Conservation (phyloP, 2,797 vertebrate species). For the Pelodytes ibericus region DNA sequence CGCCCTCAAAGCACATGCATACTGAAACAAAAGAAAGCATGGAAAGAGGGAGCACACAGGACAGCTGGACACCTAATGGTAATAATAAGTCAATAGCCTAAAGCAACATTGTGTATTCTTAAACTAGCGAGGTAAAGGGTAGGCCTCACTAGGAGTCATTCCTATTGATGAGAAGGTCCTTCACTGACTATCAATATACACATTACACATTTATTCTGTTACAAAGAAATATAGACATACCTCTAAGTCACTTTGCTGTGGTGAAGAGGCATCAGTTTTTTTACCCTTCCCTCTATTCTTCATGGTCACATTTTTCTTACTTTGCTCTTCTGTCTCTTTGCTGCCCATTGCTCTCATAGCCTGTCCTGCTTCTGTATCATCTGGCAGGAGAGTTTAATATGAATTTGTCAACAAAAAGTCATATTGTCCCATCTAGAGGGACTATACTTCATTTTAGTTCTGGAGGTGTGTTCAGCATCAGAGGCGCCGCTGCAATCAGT, state of each 20-base stretch:
- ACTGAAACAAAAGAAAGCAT: conserved; percentile 26
- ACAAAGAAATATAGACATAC: conserved; percentile 65
- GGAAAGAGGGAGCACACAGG: background rate
- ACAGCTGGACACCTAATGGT: background rate
- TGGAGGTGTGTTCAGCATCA: too few relatives aligned
- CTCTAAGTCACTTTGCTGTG: conserved; percentile 89
- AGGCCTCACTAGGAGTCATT: too few relatives aligned
- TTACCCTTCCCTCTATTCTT: conserved; percentile 93
- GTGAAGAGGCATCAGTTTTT: conserved; percentile 79
- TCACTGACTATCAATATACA: background rate
- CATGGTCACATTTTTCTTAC: conserved; percentile 84
- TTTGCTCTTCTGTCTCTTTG: conserved; percentile 86
- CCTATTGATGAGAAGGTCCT: too few relatives aligned
- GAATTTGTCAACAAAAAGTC: too few relatives aligned
- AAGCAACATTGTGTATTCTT: too few relatives aligned
- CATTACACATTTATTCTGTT: background rate
- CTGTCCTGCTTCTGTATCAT: conserved; percentile 70
- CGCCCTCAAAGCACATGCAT: conserved; percentile 27
- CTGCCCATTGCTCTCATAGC: conserved; percentile 74
- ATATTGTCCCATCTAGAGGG: too few relatives aligned
- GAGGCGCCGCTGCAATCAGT: too few relatives aligned
- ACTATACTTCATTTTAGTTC: too few relatives aligned
- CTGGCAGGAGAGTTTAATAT: conserved; percentile 46
- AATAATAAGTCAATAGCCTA: too few relatives aligned
- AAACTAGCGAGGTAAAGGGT: too few relatives aligned